These are phyloP conservation scores for Drosophila leontia DNA, from an alignment of 1,140 invertebrate species.

Conservation along the genomic window DNA sequence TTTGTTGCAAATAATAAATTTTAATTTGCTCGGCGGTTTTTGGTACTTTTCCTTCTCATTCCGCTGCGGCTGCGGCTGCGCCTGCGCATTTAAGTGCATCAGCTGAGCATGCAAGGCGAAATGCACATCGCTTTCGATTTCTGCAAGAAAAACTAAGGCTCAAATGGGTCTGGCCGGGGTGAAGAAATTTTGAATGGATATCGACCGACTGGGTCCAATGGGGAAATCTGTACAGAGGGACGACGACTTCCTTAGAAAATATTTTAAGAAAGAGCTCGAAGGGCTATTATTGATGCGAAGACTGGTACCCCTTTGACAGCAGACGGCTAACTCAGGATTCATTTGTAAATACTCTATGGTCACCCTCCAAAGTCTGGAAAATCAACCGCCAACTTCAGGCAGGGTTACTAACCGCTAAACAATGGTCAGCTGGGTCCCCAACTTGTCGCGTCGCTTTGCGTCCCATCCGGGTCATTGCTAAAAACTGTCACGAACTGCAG, in stretches of 20 bases:
- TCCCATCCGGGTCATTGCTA: constrained; percentile 59
- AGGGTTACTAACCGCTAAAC: constrained; percentile 71
- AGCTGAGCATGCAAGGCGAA: constrained; percentile 68
- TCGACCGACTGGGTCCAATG: not conserved
- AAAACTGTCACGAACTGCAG: constrained; percentile 77
- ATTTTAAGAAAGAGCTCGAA: not conserved
- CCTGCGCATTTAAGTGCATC: constrained; percentile 78
- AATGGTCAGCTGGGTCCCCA: constrained; percentile 61
- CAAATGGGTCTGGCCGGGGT: constrained; percentile 10
- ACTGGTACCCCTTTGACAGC: too few relatives aligned
- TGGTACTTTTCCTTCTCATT: constrained; percentile 32
- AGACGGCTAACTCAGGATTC: not conserved
- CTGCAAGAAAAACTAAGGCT: constrained; percentile 37
- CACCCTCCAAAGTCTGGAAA: not conserved
- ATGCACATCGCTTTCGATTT: constrained; percentile 69
- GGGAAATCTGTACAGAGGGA: not conserved
- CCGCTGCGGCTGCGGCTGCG: constrained; percentile 29
- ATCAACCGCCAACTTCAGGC: not conserved
- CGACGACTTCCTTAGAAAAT: not conserved
- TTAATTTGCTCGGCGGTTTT: constrained; percentile 72
- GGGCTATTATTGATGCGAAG: too few relatives aligned
- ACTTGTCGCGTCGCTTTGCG: constrained; percentile 39
- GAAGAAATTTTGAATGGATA: constrained; percentile 32
- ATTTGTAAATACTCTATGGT: not conserved
- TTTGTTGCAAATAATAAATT: constrained; percentile 79